Percentiles rank a stretch among this genome's conserved stretches.
phyloP scores from a whole-genome alignment of 23 tunicate genomes.

The Styela clava region DNA sequence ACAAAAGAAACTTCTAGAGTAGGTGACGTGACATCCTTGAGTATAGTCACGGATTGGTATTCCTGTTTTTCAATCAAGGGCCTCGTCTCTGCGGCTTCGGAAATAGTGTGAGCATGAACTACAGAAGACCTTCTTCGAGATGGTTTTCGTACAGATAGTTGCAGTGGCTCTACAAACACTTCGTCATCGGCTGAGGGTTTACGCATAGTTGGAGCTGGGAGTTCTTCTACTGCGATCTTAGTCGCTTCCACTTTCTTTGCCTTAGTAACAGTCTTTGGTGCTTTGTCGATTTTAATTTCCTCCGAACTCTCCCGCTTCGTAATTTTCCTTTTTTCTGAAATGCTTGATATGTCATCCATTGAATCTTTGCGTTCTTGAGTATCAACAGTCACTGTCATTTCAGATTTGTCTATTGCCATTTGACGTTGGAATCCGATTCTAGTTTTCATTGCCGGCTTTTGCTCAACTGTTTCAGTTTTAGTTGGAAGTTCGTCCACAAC shows the following conservation, averaged over 20 bases:
- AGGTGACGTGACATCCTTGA: not conserved
- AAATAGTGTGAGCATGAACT: not conserved
- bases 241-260: not conserved
- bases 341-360: not conserved
- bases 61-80: not conserved
- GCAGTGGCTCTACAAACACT: not conserved
- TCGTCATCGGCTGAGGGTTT: slow-evolving; percentile 5
- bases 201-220: not conserved
- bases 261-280: not conserved
- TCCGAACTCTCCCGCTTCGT: not conserved
- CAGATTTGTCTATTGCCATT: slow-evolving; percentile 11
- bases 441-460: not conserved
- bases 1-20: not conserved
- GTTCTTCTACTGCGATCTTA: not conserved
- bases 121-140: not conserved
- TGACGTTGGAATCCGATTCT: slow-evolving; percentile 2
- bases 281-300: not conserved
- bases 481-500: not conserved
- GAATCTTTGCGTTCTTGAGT: not conserved
- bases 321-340: slow-evolving; percentile 1
- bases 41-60: not conserved
- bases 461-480: not conserved
- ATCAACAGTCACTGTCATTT: not conserved
- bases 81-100: not conserved
- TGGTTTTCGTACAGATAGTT: not conserved